Base-by-base conservation (phyloP, 2,797 vertebrate genomes). In the Falco naumanni region DNA sequence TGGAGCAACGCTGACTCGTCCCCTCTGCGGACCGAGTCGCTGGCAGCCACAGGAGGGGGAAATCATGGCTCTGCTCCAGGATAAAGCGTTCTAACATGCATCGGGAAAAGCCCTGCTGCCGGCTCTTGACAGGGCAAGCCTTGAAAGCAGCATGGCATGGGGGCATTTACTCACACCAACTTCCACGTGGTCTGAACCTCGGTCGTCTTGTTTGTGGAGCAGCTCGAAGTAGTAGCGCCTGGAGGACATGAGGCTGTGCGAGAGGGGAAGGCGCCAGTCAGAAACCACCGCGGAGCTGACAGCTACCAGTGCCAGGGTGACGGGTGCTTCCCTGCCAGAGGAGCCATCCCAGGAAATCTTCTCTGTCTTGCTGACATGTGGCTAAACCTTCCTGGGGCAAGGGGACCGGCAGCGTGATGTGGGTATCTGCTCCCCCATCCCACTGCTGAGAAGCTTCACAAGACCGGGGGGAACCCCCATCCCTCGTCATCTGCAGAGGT, bases 201-300 rank as follows among this genome's bases (percentile, higher is more conserved):
- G 98, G 98, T 99, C 99, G 1, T 99, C 99, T 81, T 99, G 99
- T 93, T 99, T 99, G 98, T 99, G 99, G 76, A 99, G 99, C 95
- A 99, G 98, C 98, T 99, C 99, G 3, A 99, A 99, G 98, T 99
- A 99, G 98, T 99, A 99, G 31, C 98, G 98, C 65, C 99, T 98
- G 91, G 99, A 99, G 57, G 99, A 98, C 92, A 96, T 60, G 84
- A 93, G 95, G 53, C 89, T 93, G 76, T 3, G 3, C 18, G 12
- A 29, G 31, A 59, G 7, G 18, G 50, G 34, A 45, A 70, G 51
- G 13, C n/a, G 70, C 13, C 6, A 1, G 17, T 88, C 19, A 86
- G 57, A n/a, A 86, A 53, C 3, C 22, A 21, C 2, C 1, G 15
- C 50, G 14, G 66, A 68, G 48, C 33, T 10, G 4, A 16, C 66